phyloP scores from a whole-genome alignment of 2,888 invertebrate species.

The Gryllus longicercus region DNA sequence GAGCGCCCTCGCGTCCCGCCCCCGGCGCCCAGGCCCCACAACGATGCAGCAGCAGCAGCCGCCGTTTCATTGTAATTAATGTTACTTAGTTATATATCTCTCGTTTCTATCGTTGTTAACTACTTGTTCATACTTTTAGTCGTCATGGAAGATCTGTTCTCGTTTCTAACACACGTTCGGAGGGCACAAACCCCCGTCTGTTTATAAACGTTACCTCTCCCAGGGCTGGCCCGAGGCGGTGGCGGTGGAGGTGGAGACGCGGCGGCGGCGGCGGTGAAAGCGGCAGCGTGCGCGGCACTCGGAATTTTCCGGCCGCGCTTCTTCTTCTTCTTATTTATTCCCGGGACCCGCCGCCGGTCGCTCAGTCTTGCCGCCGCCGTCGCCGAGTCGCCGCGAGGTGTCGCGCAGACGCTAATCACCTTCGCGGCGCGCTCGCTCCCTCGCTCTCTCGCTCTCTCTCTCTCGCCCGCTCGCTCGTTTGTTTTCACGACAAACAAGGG shows the following conservation, averaged over 20 bases:
- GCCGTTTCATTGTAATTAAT: conserved; percentile 31
- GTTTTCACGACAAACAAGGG: too few species aligned
- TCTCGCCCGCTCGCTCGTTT: too few species aligned
- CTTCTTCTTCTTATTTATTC: not conserved
- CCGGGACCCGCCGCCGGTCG: not conserved
- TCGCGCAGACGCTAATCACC: too few species aligned
- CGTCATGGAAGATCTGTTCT: conserved; percentile 18
- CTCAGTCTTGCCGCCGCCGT: not conserved
- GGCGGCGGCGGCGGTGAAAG: too few species aligned
- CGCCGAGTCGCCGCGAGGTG: too few species aligned
- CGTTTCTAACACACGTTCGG: conserved; percentile 2
- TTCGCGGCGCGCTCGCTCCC: not conserved
- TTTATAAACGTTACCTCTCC: too few species aligned
- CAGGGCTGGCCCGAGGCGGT: too few species aligned
- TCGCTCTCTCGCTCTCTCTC: not conserved
- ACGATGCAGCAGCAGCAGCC: conserved; percentile 17
- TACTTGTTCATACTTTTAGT: conserved; percentile 34
- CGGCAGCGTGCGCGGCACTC: too few species aligned
- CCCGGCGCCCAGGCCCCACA: not conserved
- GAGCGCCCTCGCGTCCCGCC: too few species aligned
- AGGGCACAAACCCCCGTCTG: not conserved
- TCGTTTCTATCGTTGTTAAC: conserved; percentile 34
- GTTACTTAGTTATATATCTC: conserved; percentile 31
- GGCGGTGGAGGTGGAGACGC: too few species aligned
- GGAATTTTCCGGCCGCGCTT: not conserved